Evolutionary conservation across 2,797 vertebrate genomes (phyloP).

Genomic region (Alauda arvensis): DNA sequence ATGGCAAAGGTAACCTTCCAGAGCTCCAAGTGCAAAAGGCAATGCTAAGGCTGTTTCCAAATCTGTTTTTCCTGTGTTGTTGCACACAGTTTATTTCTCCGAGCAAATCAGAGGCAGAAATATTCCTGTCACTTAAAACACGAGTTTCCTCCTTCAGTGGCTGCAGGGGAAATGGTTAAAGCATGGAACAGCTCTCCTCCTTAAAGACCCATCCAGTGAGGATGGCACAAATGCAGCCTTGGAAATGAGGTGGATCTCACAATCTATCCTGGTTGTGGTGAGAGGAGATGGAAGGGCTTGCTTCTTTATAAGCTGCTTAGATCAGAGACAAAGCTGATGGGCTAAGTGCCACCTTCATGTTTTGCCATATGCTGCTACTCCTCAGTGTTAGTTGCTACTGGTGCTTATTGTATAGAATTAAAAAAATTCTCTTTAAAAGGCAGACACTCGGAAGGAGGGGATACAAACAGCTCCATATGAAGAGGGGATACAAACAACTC

Average conservation of each 20-base stretch:
- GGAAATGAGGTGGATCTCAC: neutral
- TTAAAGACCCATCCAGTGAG: accelerated
- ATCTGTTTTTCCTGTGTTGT: neutral
- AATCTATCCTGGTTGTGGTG: neutral
- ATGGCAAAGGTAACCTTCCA: neutral
- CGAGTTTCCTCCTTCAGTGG: neutral
- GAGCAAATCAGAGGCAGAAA: neutral
- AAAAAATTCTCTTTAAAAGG: neutral
- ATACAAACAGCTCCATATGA: neutral
- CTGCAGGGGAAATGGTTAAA: neutral
- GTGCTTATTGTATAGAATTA: neutral
- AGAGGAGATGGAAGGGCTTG: neutral
- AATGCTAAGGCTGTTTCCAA: neutral
- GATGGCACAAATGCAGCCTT: neutral
- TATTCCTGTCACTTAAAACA: neutral
- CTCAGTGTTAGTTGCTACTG: neutral
- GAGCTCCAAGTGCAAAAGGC: neutral
- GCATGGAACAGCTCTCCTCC: accelerated
- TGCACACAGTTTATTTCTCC: neutral
- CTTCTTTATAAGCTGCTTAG: neutral
- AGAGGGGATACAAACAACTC: neutral
- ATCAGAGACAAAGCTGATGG: neutral
- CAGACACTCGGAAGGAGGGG: neutral
- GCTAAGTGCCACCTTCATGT: neutral
- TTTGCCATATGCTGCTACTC: neutral